Evolutionary conservation across 2,888 invertebrate genomes (phyloP).

Genomic region (Chrysomela aeneicollis): DNA sequence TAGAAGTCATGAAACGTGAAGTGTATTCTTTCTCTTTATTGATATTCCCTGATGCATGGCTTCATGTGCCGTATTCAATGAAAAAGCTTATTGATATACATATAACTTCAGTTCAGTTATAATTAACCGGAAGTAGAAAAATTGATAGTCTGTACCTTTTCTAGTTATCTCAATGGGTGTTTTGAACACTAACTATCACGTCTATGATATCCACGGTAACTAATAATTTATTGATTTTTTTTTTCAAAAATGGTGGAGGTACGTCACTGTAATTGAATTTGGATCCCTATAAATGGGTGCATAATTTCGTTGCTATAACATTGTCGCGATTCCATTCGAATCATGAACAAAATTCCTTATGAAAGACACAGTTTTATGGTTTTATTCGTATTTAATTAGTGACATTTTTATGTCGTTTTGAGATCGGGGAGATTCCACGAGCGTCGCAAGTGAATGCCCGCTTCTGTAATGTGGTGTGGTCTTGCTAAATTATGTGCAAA

Average conservation of each 20-base stretch:
- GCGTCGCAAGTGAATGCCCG: neutral
- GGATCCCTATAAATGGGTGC: slow-evolving; percentile 9
- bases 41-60: no score
- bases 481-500: slow-evolving; percentile 25
- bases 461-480: slow-evolving; percentile 18
- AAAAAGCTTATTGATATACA: no score
- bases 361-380: slow-evolving; percentile 20
- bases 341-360: slow-evolving; percentile 19
- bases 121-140: no score
- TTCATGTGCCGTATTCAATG: no score
- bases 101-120: no score
- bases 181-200: no score
- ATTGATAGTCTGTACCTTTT: no score
- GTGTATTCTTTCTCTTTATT: no score
- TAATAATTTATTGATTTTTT: neutral
- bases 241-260: neutral
- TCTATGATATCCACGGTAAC: no score
- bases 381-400: slow-evolving; percentile 20
- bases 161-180: no score
- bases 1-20: no score
- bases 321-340: slow-evolving; percentile 10
- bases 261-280: neutral
- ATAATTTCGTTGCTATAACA: slow-evolving; percentile 20
- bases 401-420: slow-evolving; percentile 18
- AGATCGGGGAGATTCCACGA: slow-evolving; percentile 1